phyloP scores from a whole-genome alignment of 2,888 invertebrate species.

The Diaperis boleti region DNA sequence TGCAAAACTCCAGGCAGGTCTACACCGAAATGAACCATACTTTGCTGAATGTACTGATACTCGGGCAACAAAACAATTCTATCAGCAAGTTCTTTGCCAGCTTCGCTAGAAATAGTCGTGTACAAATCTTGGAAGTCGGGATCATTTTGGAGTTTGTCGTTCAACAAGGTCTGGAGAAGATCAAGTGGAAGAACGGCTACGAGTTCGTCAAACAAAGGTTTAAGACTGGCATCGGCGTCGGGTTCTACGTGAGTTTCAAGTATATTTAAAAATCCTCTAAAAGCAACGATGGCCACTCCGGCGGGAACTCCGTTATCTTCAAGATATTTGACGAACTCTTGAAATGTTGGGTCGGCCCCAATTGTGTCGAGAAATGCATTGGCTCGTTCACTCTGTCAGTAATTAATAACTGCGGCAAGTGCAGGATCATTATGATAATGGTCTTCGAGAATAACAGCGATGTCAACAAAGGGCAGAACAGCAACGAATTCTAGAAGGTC shows the following conservation, averaged over 20 bases:
- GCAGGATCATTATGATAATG: too few species aligned
- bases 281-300: constrained; percentile 23
- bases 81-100: constrained; percentile 48
- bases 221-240: constrained; percentile 29
- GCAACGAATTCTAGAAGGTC: too few species aligned
- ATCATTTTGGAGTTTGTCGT: constrained; percentile 41
- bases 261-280: constrained; percentile 29
- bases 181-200: constrained; percentile 46
- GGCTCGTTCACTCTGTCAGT: too few species aligned
- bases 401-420: too few species aligned
- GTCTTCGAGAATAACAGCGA: too few species aligned
- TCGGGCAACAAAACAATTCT: constrained; percentile 48
- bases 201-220: constrained; percentile 48
- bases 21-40: constrained; percentile 49
- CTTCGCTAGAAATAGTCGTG: constrained; percentile 47
- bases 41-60: constrained; percentile 44
- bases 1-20: constrained; percentile 49
- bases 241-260: constrained; percentile 23
- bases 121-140: constrained; percentile 49
- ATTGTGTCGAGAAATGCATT: constrained; percentile 46
- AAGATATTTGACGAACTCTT: constrained; percentile 46
- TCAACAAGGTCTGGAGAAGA: constrained; percentile 42
- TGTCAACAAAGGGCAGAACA: too few species aligned
- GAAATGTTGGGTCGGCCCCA: constrained; percentile 39
- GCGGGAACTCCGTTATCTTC: constrained; percentile 47